Evolutionary conservation across 2,797 vertebrate species (phyloP), one percentile per base, ranked within the genome.

Genomic region (Setipinna tenuifilis): DNA sequence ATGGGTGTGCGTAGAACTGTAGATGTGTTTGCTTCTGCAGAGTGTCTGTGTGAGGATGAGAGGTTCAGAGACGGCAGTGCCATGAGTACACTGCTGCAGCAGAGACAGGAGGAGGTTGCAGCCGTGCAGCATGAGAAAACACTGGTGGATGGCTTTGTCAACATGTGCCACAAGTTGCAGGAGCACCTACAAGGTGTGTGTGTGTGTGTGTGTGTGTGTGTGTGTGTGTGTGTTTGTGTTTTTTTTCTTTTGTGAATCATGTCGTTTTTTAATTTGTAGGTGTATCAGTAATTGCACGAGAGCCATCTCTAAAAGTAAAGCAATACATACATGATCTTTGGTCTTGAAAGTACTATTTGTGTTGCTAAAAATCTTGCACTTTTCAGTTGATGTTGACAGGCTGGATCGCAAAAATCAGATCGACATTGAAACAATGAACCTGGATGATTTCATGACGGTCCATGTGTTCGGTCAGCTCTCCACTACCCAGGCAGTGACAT

Each of bases 141-240:
- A 54, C 90, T 92, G 0, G 89, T 98, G 2, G 94, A 95, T 48
- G 91, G 93, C 57, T 89, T 99, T 10, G 87, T 99, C 87, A 93
- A 84, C 83, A 95, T 97, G 96, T 95, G 95, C 35, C 92, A 83
- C 85, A 96, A 90, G 83, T 95, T 97, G 83, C 90, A 94, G 82
- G 91, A 93, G 14, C 86, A 90, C 23, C 85, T 98, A 14, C 92
- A 86, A 92, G 97, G 98, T 99, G 93, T 19, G 61, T n/a, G 21
- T 88, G 11, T 25, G 5, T 86, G 28, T 57, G 19, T 48, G 23
- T 35, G 57, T 57, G 31, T 35, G 12, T 71, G 28, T 16, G 25
- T 35, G 1, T 2, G 0, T 65, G n/a, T 23, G 10, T 65, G 23
- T 65, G n/a, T 54, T 9, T 54, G 9, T 54, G 50, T 54, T 9